These are phyloP conservation scores for Bursaphelenchus mucronatus DNA, from an alignment of 1,140 invertebrate species.

Conservation along the genomic window DNA sequence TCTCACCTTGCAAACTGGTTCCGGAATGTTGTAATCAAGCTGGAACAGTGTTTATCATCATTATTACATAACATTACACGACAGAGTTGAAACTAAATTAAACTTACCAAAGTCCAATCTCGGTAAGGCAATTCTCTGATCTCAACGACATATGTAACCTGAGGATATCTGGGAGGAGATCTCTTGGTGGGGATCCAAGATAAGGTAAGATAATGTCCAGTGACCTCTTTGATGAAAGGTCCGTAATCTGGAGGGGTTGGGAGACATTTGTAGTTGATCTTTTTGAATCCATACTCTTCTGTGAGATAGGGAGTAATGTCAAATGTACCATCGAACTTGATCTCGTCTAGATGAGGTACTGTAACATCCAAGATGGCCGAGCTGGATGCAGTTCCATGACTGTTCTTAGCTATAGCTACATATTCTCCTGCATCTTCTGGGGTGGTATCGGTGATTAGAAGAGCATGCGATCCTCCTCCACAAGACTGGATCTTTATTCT, in stretches of 20 bases:
- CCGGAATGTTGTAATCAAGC: constrained; percentile 60
- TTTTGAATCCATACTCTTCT: constrained; percentile 60
- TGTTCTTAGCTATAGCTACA: constrained; percentile 54
- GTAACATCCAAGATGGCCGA: constrained; percentile 59
- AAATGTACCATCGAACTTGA: constrained; percentile 57
- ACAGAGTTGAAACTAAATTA: neutral
- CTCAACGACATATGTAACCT: constrained; percentile 60
- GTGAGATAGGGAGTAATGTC: constrained; percentile 60
- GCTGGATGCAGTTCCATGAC: constrained; percentile 46
- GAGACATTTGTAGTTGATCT: constrained; percentile 51
- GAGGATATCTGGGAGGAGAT: constrained; percentile 48
- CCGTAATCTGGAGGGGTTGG: constrained; percentile 58
- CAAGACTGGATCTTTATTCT: constrained; percentile 55
- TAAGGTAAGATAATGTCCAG: constrained; percentile 58
- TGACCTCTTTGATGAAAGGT: constrained; percentile 61
- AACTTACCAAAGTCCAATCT: constrained; percentile 55
- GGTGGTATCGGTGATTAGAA: constrained; percentile 54
- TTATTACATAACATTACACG: constrained; percentile 1
- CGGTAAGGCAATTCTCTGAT: constrained; percentile 60
- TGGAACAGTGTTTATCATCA: constrained; percentile 22
- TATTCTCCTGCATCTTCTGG: constrained; percentile 58
- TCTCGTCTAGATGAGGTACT: constrained; percentile 44
- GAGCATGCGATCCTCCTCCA: constrained; percentile 58
- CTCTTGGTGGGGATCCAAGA: constrained; percentile 61
- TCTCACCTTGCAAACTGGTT: constrained; percentile 60